Conservation (phyloP, 2,113 vertebrate genomes). For the Xerus inauris region DNA sequence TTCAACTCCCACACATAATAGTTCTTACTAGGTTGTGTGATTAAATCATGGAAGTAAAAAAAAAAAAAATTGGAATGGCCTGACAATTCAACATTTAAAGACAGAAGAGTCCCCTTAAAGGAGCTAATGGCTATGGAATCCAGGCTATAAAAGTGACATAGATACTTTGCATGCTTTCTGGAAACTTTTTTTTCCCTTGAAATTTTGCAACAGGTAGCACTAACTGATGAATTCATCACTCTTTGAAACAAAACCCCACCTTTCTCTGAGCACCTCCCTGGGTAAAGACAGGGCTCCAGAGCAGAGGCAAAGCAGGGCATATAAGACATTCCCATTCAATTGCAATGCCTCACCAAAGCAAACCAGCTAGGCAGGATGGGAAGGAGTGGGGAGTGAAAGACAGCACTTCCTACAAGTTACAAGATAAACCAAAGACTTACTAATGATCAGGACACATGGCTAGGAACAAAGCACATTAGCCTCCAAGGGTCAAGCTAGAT, state of each 20-base stretch:
- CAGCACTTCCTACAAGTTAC: neutral
- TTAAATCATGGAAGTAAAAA: neutral
- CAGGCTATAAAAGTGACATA: neutral
- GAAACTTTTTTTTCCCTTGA: neutral
- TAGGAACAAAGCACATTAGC: neutral
- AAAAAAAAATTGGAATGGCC: neutral
- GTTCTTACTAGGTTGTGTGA: neutral
- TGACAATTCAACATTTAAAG: neutral
- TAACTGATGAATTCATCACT: neutral
- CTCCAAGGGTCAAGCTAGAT: neutral
- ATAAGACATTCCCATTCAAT: neutral
- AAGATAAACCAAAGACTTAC: neutral
- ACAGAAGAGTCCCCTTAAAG: neutral
- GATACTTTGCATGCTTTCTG: neutral
- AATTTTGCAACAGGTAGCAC: constrained; percentile 13
- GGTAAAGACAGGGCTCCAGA: neutral
- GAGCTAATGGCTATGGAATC: neutral
- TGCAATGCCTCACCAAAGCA: neutral
- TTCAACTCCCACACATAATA: constrained; percentile 42
- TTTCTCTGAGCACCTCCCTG: neutral
- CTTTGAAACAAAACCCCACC: neutral
- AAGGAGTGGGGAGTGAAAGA: neutral
- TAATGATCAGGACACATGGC: neutral
- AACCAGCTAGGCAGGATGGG: neutral
- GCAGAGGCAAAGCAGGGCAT: neutral